phyloP scores from a whole-genome alignment of 2,113 vertebrate genomes.

The Rhinopithecus roxellana region DNA sequence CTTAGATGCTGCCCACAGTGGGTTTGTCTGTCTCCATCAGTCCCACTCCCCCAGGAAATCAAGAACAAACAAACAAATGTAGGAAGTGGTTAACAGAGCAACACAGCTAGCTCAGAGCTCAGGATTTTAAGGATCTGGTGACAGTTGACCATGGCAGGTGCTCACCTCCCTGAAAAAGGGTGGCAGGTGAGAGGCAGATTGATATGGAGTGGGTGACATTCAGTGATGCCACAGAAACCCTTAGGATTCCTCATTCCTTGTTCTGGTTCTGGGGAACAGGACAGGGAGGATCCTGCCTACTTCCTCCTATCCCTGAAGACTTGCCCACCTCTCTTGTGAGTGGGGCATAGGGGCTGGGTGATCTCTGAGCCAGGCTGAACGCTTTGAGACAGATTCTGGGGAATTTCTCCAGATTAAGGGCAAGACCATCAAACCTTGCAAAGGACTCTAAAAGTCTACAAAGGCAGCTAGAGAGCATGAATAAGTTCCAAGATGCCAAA shows the following conservation, averaged over 20 bases:
- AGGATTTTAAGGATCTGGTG: background rate
- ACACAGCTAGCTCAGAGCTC: background rate
- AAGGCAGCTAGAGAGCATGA: constrained; percentile 3
- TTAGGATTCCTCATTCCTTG: background rate
- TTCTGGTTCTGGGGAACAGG: background rate
- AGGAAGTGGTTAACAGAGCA: background rate
- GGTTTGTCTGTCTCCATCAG: constrained; percentile 7
- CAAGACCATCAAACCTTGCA: constrained; percentile 1
- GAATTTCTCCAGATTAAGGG: constrained; percentile 20
- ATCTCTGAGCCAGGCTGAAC: constrained; percentile 24
- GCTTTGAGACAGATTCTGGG: constrained; percentile 17
- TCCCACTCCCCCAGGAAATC: constrained; percentile 14
- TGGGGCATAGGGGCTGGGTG: background rate
- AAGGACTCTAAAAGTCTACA: background rate
- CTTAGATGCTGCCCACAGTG: background rate
- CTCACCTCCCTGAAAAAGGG: background rate
- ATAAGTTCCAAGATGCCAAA: constrained; percentile 44
- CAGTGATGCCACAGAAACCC: background rate
- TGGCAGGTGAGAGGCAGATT: background rate
- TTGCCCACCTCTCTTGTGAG: background rate
- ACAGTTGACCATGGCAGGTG: background rate
- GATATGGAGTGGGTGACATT: background rate
- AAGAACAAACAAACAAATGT: constrained; percentile 12
- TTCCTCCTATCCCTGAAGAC: background rate
- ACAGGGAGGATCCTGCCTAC: background rate